phyloP scores from a whole-genome alignment of 2,113 vertebrate species.

The Anguilla rostrata region DNA sequence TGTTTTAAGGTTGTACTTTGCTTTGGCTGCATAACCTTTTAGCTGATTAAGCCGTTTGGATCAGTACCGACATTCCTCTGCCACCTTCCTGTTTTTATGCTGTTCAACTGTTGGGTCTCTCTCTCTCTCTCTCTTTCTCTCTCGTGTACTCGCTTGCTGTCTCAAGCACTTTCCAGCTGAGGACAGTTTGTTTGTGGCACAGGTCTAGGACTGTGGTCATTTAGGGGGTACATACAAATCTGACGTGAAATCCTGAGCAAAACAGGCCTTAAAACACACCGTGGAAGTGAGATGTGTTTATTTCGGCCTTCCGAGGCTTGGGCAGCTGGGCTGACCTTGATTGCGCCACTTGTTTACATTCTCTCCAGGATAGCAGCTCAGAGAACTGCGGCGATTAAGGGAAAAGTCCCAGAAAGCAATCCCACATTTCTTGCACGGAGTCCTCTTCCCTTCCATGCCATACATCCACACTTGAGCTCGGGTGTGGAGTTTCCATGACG shows the following conservation, averaged over 20 bases:
- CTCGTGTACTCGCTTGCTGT: too few relatives aligned
- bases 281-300: background rate
- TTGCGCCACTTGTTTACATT: background rate
- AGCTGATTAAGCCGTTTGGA: conserved; percentile 38
- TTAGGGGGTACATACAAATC: background rate
- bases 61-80: conserved; percentile 42
- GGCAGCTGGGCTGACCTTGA: background rate
- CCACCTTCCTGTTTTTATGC: conserved; percentile 55
- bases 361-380: background rate
- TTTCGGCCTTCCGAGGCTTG: background rate
- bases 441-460: conserved; percentile 25
- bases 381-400: background rate
- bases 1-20: conserved; percentile 10
- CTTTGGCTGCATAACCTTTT: conserved; percentile 15
- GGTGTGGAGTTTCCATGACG: conserved; percentile 59
- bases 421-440: conserved; percentile 22
- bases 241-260: background rate
- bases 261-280: background rate
- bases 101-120: background rate
- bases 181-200: background rate
- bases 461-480: conserved; percentile 37
- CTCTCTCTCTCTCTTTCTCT: background rate
- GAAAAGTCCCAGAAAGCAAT: background rate
- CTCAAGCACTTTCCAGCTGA: too few relatives aligned
- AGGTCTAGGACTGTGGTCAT: background rate